Conservation (phyloP, 2,888 invertebrate genomes). For the Zaprionus obscuricornis region DNA sequence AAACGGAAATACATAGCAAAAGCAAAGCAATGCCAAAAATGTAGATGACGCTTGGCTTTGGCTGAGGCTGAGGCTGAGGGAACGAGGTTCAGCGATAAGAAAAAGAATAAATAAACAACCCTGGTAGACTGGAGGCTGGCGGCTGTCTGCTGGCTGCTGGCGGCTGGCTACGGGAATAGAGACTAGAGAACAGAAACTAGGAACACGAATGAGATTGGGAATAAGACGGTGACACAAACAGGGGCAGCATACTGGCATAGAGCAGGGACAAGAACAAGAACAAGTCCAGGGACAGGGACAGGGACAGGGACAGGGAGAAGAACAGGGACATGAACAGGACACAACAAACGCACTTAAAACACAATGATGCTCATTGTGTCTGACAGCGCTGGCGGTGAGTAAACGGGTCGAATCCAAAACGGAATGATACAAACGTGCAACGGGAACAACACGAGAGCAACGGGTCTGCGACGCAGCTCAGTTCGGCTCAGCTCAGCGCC, state of each 20-base stretch:
- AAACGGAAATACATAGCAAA: constrained; percentile 68
- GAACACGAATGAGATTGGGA: not conserved
- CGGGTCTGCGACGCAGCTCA: constrained; percentile 4
- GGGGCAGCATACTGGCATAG: constrained; percentile 1
- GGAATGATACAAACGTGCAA: not conserved
- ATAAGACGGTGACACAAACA: not conserved
- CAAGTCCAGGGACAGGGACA: not conserved
- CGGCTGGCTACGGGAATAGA: no score
- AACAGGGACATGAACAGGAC: constrained; percentile 48
- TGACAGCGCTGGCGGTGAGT: constrained; percentile 61
- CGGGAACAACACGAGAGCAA: not conserved
- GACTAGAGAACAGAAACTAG: no score
- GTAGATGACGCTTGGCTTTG: constrained; percentile 32
- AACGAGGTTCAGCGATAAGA: constrained; percentile 37
- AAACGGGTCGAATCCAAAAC: constrained; percentile 14
- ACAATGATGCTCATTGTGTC: constrained; percentile 79
- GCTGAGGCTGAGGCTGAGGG: not conserved
- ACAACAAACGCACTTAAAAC: constrained; percentile 78
- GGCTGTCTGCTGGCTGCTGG: no score
- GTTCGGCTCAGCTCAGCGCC: no score
- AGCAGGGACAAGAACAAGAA: not conserved
- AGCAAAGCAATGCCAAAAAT: constrained; percentile 73
- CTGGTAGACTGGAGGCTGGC: not conserved
- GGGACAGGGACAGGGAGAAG: not conserved
- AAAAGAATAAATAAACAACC: constrained; percentile 76